Evolutionary conservation across 2,888 invertebrate genomes (phyloP), one percentile per base, ranked within the genome.

Genomic region (Sarcophaga variegata): DNA sequence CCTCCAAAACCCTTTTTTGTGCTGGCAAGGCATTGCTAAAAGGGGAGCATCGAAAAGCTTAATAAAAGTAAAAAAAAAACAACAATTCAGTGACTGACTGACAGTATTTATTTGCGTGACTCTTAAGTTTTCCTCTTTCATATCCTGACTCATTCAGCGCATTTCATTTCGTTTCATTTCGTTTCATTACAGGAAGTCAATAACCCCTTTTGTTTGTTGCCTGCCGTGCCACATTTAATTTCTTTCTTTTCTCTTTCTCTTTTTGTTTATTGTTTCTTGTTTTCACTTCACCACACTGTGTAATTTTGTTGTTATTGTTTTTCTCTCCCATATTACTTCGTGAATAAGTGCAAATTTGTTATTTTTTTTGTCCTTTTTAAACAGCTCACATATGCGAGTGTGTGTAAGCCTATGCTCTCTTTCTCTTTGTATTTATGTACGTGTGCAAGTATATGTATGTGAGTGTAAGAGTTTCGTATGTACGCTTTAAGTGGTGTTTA

Each of bases 171-270:
- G 17, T 54, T 54, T 54, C 17, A 5, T 54, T 54, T 54, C 54
- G 17, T 17, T 80, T 84, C 81, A 84, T 78, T 79, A 62, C 81
- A 79, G 83, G 83, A 87, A 83, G 86, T 87, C 83, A 87, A 84
- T 81, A 83, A 83, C 86, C 86, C 83, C 78, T 81, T 86, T 81
- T 78, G 45, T 27, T 81, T 54, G 25, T 77, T n/a, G 10, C 37
- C 37, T 37, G 37, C 37, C 37, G 37, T 37, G 37, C 37, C 37
- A 37, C 37, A 37, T 37, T 37, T 37, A 37, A 59, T 4, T 45
- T 59, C 20, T 64, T 76, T 80, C 67, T 77, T 71, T 71, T 60
- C 64, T 64, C 76, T 63, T 63, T 12, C 5, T 25, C 12, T n/a
- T 66, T 81, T 81, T 37, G 20, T 60, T 79, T 54, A 3, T 2